These are phyloP conservation scores for Centropus unirufus DNA, from an alignment of 2,113 vertebrate species.

Conservation along the genomic window DNA sequence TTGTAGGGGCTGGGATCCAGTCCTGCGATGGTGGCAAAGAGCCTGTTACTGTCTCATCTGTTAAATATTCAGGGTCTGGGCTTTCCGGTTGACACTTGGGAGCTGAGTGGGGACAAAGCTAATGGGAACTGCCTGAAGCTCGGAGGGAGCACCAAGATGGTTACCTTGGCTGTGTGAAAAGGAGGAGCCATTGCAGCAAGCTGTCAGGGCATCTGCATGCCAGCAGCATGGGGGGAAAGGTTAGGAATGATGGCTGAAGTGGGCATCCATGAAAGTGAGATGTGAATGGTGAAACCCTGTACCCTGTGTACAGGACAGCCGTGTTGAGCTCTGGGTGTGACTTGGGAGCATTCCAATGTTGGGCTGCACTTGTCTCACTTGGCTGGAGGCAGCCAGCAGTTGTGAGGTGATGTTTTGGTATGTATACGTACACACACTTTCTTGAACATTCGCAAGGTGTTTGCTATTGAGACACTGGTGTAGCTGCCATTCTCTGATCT, in stretches of 20 bases:
- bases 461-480: neutral
- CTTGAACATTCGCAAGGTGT: neutral
- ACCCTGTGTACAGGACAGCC: rapidly evolving
- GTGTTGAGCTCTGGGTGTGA: rapidly evolving
- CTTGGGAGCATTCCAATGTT: neutral
- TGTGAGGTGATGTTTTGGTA: rapidly evolving
- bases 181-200: rapidly evolving
- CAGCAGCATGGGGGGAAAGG: neutral
- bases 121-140: neutral
- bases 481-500: neutral
- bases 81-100: neutral
- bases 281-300: neutral
- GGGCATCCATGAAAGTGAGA: neutral
- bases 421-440: rapidly evolving
- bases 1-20: neutral
- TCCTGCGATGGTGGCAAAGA: neutral
- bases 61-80: neutral
- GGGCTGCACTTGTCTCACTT: neutral
- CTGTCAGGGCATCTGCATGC: rapidly evolving
- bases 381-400: neutral
- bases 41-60: neutral
- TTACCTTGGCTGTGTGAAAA: rapidly evolving
- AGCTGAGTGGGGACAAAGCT: neutral
- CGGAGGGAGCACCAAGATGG: rapidly evolving
- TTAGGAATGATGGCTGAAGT: rapidly evolving